Base-by-base conservation (phyloP, 2,888 invertebrate species). In the Trichopria drosophilae region DNA sequence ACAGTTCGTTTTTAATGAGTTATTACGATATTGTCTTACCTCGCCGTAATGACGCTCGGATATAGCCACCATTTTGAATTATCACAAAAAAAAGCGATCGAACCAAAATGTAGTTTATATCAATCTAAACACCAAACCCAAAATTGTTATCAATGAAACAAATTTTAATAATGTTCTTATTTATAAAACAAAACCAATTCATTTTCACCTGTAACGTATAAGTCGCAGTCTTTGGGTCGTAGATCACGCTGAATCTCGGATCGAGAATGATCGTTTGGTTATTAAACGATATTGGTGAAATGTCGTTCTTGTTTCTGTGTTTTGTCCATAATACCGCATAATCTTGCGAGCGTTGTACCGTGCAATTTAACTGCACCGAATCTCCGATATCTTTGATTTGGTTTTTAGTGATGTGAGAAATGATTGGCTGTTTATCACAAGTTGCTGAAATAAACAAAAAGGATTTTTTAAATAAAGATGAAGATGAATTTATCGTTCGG, bases 361-460 rank as follows among this genome's bases (percentile, higher is more conserved):
- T 53, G 16, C 55, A 56, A 26, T 56, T 50, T 13, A 56, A 53
- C 12, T 50, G 46, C 5, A 40, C 55, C 15, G 28, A 26, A 6
- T 53, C 39, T 7, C 47, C 47, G 15, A 56, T 52, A n/a, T 35
- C 43, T 15, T 56, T 50, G 7, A 50, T 50, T 12, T 37, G 15
- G 13, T 53, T 46, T 15, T 40, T 13, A n/a, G 55, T 53, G 13
- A 53, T 42, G 12, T 43, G 13, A 7, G 41, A 23, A 41, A 55
- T 55, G 13, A 34, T 22, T 6, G 52, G 47, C n/a, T 42, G 12
- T 22, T 36, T 6, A 7, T 49, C 50, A 29, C 51, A 41, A 4
- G 37, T 18, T 1, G 16, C 53, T 53, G 26, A 1, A 41, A 36
- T 10, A 12, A n/a, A 24, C 22, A 29, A n/a, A 6, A 9, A 13